Evolutionary conservation across 1,140 invertebrate genomes (phyloP).

Genomic region (Papilio helenus): DNA sequence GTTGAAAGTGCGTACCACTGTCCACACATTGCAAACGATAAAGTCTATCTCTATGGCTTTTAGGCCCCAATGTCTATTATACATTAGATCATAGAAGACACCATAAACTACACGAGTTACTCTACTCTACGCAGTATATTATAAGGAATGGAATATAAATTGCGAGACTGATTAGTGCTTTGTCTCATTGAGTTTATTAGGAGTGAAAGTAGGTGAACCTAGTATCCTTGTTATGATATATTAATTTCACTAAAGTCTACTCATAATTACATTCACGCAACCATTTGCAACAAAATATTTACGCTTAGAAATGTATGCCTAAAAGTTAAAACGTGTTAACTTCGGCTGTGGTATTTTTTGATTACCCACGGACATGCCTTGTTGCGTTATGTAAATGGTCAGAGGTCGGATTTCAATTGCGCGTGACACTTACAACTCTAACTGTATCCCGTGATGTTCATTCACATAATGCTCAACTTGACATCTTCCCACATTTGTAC

Average conservation of each 20-base stretch:
- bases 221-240: background rate
- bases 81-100: too few relatives aligned
- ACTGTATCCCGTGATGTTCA: background rate
- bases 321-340: conserved; percentile 3
- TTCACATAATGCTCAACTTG: background rate
- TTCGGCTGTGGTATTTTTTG: background rate
- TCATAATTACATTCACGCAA: background rate
- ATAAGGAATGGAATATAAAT: too few relatives aligned
- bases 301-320: background rate
- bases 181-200: too few relatives aligned
- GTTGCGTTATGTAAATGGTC: conserved; percentile 16
- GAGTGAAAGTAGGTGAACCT: too few relatives aligned
- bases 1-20: conserved; percentile 17
- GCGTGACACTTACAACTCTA: background rate
- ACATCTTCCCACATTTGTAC: background rate
- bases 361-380: conserved; percentile 10
- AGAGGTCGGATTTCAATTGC: conserved; percentile 20
- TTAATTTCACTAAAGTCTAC: background rate
- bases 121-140: too few relatives aligned
- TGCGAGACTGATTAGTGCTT: too few relatives aligned
- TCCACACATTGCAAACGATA: background rate
- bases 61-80: too few relatives aligned
- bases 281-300: background rate
- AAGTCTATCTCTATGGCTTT: background rate
- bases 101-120: too few relatives aligned